Conservation (phyloP, 2,113 vertebrate species). For the Aspidoscelis tigris region DNA sequence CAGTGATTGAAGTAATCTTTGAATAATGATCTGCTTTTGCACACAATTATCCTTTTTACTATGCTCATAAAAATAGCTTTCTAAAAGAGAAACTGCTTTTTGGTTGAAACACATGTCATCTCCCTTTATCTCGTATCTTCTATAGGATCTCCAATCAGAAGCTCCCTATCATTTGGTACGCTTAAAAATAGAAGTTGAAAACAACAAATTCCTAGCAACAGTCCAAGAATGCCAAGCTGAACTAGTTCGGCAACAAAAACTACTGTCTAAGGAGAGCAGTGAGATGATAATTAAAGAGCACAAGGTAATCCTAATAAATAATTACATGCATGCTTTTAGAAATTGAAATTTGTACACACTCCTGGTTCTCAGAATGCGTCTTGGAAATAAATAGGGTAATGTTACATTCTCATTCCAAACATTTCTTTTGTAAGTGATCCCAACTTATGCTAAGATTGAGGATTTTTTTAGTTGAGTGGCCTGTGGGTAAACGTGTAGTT, state of each 20-base stretch:
- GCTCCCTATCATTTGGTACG: slow-evolving; percentile 90
- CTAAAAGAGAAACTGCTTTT: background rate
- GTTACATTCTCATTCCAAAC: background rate
- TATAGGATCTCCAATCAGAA: slow-evolving; percentile 92
- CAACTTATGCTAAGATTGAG: too few relatives aligned
- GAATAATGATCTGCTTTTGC: background rate
- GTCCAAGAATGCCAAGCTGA: slow-evolving; percentile 88
- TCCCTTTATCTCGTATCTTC: slow-evolving; percentile 5
- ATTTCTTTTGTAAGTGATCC: background rate
- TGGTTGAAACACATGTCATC: background rate
- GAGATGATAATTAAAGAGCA: slow-evolving; percentile 90
- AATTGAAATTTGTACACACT: background rate
- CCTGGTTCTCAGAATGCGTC: too few relatives aligned
- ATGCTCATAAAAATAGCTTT: too few relatives aligned
- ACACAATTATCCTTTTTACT: background rate
- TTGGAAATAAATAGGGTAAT: background rate
- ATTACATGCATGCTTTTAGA: background rate
- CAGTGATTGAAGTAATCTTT: background rate
- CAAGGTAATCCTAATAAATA: slow-evolving; percentile 75
- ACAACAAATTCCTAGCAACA: slow-evolving; percentile 75
- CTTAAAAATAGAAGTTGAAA: slow-evolving; percentile 88
- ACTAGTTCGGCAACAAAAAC: slow-evolving; percentile 84
- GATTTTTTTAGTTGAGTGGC: too few relatives aligned
- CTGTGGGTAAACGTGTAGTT: too few relatives aligned
- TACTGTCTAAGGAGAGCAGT: slow-evolving; percentile 83